A percentile compares a stretch with the other conserved stretches of the same genome.
These are phyloP conservation scores for Aphidius colemani DNA, from an alignment of 2,888 invertebrate genomes.

Conservation along the genomic window DNA sequence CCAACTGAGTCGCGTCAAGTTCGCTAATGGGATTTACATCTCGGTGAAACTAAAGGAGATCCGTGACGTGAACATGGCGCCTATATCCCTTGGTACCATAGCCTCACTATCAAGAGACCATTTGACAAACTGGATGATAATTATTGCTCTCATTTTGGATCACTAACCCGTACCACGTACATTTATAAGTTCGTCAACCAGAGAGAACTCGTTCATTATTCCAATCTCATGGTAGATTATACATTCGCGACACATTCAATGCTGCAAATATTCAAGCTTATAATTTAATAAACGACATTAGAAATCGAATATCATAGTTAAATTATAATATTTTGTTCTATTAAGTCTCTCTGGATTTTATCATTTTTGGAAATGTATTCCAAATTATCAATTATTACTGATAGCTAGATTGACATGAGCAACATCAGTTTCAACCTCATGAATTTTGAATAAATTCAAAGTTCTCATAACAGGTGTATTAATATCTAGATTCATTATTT, in stretches of 20 bases:
- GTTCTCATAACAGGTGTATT: too few species aligned
- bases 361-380: too few species aligned
- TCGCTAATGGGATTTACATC: slow-evolving; percentile 51
- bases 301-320: too few species aligned
- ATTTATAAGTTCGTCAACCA: slow-evolving; percentile 5
- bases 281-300: too few species aligned
- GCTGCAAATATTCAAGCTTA: too few species aligned
- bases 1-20: slow-evolving; percentile 44
- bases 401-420: too few species aligned
- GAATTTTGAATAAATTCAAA: too few species aligned
- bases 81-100: slow-evolving; percentile 14
- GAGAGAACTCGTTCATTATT: slow-evolving; percentile 30
- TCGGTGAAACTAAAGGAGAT: slow-evolving; percentile 34
- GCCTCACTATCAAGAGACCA: slow-evolving; percentile 29
- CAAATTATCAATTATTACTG: too few species aligned
- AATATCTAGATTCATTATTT: too few species aligned
- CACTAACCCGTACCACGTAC: slow-evolving; percentile 19
- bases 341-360: too few species aligned
- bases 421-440: too few species aligned
- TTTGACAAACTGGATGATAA: slow-evolving; percentile 48
- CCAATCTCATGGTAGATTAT: slow-evolving; percentile 26
- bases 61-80: slow-evolving; percentile 30
- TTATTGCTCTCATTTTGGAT: slow-evolving; percentile 35
- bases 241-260: neutral
- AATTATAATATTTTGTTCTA: too few species aligned